A percentile compares a stretch with the other conserved stretches of the same genome.
phyloP scores from a whole-genome alignment of 2,797 vertebrate species.

The Trematomus bernacchii region DNA sequence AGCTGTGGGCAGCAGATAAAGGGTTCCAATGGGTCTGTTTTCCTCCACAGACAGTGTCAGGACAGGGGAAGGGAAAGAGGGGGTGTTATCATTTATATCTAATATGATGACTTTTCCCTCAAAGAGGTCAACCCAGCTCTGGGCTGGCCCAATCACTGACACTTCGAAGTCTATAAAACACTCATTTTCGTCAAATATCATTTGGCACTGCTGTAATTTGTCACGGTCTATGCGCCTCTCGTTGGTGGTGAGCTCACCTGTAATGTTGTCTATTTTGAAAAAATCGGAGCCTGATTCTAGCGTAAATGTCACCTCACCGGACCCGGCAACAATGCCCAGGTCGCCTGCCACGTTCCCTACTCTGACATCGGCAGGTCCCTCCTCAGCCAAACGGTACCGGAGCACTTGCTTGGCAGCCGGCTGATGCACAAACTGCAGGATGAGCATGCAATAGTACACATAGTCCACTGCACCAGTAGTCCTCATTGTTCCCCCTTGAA shows the following conservation, averaged over 20 bases:
- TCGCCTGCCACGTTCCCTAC: conserved; percentile 96
- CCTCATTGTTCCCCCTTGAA: conserved; percentile 82
- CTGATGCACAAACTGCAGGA: conserved; percentile 91
- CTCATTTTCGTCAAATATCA: conserved; percentile 99
- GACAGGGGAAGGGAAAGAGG: conserved; percentile 96
- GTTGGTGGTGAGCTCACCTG: conserved; percentile 96
- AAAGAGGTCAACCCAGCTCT: conserved; percentile 98
- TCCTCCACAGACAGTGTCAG: conserved; percentile 98
- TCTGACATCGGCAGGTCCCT: conserved; percentile 94
- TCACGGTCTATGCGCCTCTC: conserved; percentile 98
- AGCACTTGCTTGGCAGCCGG: conserved; percentile 95
- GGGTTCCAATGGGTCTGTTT: conserved; percentile 97
- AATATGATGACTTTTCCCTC: conserved; percentile 97
- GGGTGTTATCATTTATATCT: conserved; percentile 99
- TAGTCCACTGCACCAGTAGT: conserved; percentile 88
- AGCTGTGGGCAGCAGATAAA: conserved; percentile 96
- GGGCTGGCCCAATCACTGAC: conserved; percentile 98
- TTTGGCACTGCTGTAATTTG: conserved; percentile 98
- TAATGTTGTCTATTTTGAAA: conserved; percentile 99
- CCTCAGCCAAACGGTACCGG: conserved; percentile 94
- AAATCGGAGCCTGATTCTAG: conserved; percentile 97
- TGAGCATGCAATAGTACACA: conserved; percentile 88
- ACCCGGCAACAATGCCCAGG: conserved; percentile 93
- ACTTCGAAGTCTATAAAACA: conserved; percentile 99
- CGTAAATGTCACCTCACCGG: conserved; percentile 97